Percentiles rank a stretch among this genome's conserved stretches.
phyloP scores from a whole-genome alignment of 2,797 vertebrate genomes.

The Poeciliopsis infans region DNA sequence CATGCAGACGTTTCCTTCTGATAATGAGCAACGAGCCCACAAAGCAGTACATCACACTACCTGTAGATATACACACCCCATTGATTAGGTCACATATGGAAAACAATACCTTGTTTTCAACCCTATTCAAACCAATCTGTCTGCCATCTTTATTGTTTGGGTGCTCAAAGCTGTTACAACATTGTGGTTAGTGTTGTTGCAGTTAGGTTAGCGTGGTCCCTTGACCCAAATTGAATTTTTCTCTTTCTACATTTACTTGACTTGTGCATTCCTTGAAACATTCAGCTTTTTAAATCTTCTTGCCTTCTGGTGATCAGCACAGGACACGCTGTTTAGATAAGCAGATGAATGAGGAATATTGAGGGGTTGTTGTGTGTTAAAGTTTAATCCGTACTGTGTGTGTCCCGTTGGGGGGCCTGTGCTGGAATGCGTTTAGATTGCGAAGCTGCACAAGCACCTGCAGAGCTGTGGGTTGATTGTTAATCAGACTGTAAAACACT shows the following conservation, averaged over 20 bases:
- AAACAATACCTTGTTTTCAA: constrained; percentile 38
- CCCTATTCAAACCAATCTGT: constrained; percentile 13
- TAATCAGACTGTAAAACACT: constrained; percentile 70
- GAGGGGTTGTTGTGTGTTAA: constrained; percentile 56
- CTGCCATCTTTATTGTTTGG: constrained; percentile 18
- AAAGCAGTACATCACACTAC: constrained; percentile 36
- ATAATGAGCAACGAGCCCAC: constrained; percentile 53
- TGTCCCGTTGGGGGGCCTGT: constrained; percentile 44
- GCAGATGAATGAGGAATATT: constrained; percentile 40
- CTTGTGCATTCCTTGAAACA: background rate
- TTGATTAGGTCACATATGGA: constrained; percentile 37
- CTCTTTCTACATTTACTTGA: background rate
- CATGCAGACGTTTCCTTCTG: constrained; percentile 73
- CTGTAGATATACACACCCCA: constrained; percentile 47
- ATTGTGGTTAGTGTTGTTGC: constrained; percentile 31
- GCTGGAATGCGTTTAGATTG: constrained; percentile 59
- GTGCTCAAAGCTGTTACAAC: constrained; percentile 12
- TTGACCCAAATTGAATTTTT: background rate
- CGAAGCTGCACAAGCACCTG: constrained; percentile 43
- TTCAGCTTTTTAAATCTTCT: background rate
- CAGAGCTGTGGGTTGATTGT: constrained; percentile 60
- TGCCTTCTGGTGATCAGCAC: background rate
- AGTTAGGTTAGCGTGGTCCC: constrained; percentile 15
- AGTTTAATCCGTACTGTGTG: constrained; percentile 66
- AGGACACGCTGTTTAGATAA: constrained; percentile 23